Conservation (phyloP, 2,797 vertebrate genomes). For the Poeciliopsis turneri region DNA sequence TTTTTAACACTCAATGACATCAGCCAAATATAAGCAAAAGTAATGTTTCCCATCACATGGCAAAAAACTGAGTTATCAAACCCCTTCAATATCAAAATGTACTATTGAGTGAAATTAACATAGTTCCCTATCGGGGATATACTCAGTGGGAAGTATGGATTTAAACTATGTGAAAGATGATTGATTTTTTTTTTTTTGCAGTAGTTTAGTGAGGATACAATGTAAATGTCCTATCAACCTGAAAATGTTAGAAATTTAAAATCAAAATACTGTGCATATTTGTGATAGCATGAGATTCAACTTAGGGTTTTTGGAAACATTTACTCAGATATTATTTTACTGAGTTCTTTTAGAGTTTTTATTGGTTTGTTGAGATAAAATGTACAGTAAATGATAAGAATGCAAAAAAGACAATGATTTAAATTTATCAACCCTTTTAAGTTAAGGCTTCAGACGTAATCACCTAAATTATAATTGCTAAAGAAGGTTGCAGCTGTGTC, state of each 20-base stretch:
- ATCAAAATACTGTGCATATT: neutral
- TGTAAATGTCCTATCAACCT: neutral
- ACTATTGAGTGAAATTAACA: neutral
- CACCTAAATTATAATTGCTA: slow-evolving; percentile 27
- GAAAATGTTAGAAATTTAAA: neutral
- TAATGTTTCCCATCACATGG: neutral
- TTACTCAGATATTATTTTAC: neutral
- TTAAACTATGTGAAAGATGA: neutral
- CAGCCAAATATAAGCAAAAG: neutral
- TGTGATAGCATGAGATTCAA: neutral
- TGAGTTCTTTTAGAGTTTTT: neutral
- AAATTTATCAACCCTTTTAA: neutral
- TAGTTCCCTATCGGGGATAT: neutral
- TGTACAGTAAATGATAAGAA: neutral
- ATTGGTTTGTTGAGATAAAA: neutral
- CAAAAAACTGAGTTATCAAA: neutral
- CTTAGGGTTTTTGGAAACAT: neutral
- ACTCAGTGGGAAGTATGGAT: neutral
- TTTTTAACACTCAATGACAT: neutral
- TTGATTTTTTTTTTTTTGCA: neutral
- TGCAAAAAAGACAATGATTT: neutral
- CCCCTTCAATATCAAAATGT: neutral
- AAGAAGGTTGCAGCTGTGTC: slow-evolving; percentile 33
- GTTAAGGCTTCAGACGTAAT: neutral
- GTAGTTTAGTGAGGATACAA: neutral